phyloP scores from a whole-genome alignment of 2,888 invertebrate species.

The Fissipunctia ypsillon region DNA sequence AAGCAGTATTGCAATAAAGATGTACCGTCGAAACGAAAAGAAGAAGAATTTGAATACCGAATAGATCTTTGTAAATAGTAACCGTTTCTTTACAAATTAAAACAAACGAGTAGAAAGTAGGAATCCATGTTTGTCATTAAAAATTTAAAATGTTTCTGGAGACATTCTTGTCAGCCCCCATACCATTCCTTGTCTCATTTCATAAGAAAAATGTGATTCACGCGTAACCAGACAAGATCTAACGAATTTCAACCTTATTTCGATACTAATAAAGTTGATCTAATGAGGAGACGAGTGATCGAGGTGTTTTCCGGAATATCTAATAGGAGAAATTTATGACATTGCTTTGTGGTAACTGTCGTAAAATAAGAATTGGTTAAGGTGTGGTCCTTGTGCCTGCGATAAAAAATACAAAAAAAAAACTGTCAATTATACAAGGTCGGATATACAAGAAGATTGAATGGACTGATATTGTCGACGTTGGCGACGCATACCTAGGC shows the following conservation, averaged over 20 bases:
- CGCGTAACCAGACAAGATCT: neutral
- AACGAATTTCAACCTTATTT: constrained; percentile 38
- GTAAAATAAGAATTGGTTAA: constrained; percentile 69
- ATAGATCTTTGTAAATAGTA: neutral
- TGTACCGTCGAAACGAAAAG: too few species aligned
- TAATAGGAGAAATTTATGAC: constrained; percentile 69
- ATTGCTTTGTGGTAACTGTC: constrained; percentile 58
- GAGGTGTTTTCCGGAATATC: constrained; percentile 47
- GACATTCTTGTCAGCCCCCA: constrained; percentile 56
- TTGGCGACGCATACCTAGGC: neutral
- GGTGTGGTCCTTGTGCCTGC: constrained; percentile 33
- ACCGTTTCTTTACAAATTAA: constrained; percentile 28
- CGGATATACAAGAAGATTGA: neutral
- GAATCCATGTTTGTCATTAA: constrained; percentile 66
- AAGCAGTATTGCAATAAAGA: too few species aligned
- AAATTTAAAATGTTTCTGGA: constrained; percentile 69
- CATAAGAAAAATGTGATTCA: constrained; percentile 58
- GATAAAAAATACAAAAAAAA: constrained; percentile 1
- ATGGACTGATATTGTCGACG: neutral
- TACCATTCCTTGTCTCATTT: constrained; percentile 53
- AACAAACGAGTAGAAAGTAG: constrained; percentile 58
- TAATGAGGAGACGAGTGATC: neutral
- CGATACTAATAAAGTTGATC: neutral
- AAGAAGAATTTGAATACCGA: too few species aligned
- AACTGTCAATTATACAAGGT: neutral